These are phyloP conservation scores for Tenthredo livida DNA, from an alignment of 2,888 invertebrate genomes.

Conservation along the genomic window DNA sequence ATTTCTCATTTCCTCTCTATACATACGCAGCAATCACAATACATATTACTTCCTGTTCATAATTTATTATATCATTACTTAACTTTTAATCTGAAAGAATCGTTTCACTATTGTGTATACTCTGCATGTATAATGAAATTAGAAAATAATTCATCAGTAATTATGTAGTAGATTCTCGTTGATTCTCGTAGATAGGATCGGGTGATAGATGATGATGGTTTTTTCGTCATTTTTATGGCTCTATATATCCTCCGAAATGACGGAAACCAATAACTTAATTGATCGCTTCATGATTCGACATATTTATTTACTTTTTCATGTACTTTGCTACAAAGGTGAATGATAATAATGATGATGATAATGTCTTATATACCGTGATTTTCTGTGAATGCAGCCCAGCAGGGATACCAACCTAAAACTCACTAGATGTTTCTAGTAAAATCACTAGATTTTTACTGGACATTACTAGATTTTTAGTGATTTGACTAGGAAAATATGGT, in stretches of 20 bases:
- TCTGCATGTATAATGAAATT: neutral
- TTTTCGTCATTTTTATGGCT: neutral
- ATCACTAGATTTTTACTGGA: too few species aligned
- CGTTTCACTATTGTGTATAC: neutral
- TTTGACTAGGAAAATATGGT: too few species aligned
- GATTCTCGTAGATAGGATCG: too few species aligned
- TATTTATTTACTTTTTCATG: neutral
- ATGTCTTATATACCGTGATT: too few species aligned
- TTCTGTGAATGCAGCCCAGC: too few species aligned
- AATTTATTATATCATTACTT: neutral
- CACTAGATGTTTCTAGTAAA: too few species aligned
- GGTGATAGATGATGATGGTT: too few species aligned
- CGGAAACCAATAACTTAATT: neutral
- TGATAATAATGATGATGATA: neutral
- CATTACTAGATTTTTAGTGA: too few species aligned
- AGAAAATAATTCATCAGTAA: neutral
- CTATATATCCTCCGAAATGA: neutral
- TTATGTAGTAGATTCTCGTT: too few species aligned
- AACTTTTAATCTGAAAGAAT: neutral
- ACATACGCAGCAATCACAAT: neutral
- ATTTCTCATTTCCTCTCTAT: neutral
- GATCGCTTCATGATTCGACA: neutral
- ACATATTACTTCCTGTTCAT: neutral
- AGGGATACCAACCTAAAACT: too few species aligned
- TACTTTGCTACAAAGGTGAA: neutral